These are phyloP conservation scores for Callipepla squamata DNA, from an alignment of 2,113 vertebrate genomes.

Conservation along the genomic window DNA sequence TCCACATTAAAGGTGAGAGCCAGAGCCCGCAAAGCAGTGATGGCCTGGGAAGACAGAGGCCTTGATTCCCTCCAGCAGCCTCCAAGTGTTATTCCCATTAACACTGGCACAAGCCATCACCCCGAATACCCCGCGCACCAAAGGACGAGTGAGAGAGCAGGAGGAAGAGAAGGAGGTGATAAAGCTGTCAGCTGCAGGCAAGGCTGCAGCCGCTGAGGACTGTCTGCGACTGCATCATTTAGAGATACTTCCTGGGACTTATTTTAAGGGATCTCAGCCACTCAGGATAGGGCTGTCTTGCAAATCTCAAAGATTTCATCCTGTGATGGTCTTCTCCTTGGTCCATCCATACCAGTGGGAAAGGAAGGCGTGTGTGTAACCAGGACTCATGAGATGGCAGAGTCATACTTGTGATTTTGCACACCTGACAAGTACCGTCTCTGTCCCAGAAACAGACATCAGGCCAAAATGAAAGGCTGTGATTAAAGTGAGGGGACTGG, in stretches of 20 bases:
- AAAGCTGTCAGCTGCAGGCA: slow-evolving; percentile 54
- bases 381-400: background rate
- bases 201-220: background rate
- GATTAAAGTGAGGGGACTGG: background rate
- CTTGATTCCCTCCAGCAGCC: slow-evolving; percentile 27
- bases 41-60: slow-evolving; percentile 40
- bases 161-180: slow-evolving; percentile 28
- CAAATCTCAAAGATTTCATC: background rate
- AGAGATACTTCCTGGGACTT: background rate
- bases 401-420: background rate
- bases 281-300: background rate
- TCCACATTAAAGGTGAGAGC: slow-evolving; percentile 70
- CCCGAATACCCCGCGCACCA: slow-evolving; percentile 41
- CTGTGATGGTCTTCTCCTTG: background rate
- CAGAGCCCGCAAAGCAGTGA: slow-evolving; percentile 39
- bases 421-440: background rate
- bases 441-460: background rate
- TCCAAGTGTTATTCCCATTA: slow-evolving; percentile 56
- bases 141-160: background rate
- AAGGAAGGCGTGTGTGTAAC: rapidly evolving
- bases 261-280: background rate
- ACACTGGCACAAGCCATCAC: background rate
- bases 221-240: rapidly evolving
- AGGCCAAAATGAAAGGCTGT: background rate
- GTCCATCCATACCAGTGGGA: background rate